Conservation (phyloP, 1,140 invertebrate species). For the Muscidifurax raptorellus region DNA sequence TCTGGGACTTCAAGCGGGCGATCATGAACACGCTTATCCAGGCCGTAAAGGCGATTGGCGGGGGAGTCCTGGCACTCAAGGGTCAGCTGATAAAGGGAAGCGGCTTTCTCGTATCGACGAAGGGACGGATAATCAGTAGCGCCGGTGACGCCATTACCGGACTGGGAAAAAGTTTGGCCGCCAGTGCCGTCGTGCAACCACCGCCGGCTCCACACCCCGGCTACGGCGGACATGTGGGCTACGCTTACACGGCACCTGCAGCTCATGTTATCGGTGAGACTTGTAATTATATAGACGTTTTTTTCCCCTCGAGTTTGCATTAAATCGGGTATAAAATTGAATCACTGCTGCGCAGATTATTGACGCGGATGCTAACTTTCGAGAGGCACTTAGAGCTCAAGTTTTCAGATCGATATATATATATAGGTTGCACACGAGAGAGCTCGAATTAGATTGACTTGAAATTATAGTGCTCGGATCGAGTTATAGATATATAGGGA, state of each 20-base stretch:
- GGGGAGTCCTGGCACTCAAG: conserved; percentile 88
- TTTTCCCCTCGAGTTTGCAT: background rate
- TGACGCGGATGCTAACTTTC: background rate
- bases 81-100: conserved; percentile 90
- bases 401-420: background rate
- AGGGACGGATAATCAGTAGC: conserved; percentile 82
- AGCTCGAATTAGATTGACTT: too few relatives aligned
- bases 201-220: conserved; percentile 46
- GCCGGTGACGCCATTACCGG: conserved; percentile 85
- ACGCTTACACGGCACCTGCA: conserved; percentile 56
- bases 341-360: background rate
- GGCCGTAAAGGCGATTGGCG: conserved; percentile 89
- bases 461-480: too few relatives aligned
- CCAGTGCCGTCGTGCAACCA: conserved; percentile 80
- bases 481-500: too few relatives aligned
- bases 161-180: conserved; percentile 85
- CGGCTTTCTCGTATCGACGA: conserved; percentile 83
- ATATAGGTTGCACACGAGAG: background rate
- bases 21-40: conserved; percentile 87
- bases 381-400: background rate
- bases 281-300: background rate
- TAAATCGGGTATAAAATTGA: background rate
- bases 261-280: background rate
- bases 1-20: conserved; percentile 87
- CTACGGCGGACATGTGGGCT: conserved; percentile 27